Evolutionary conservation across 2,888 invertebrate genomes (phyloP).

Genomic region (Hirudinaria manillensis): DNA sequence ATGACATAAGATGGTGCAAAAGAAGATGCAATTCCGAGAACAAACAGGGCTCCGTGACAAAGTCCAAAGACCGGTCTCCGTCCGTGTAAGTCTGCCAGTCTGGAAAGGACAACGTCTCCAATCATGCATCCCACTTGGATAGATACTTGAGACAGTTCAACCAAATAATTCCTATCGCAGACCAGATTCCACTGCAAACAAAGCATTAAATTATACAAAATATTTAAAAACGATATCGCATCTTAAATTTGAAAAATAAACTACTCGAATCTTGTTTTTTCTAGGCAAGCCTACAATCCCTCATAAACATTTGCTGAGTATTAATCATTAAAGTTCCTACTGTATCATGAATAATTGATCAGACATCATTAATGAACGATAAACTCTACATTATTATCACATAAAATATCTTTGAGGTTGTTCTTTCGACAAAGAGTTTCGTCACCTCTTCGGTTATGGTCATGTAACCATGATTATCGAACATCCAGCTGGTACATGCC

Average conservation of each 20-base stretch:
- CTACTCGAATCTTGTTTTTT: neutral
- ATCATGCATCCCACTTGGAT: conserved; percentile 30
- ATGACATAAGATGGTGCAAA: conserved; percentile 32
- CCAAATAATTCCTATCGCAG: conserved; percentile 35
- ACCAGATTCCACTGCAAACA: conserved; percentile 36
- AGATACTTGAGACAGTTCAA: conserved; percentile 36
- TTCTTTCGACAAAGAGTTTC: too few species aligned
- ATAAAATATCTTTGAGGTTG: too few species aligned
- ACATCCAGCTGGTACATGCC: conserved; percentile 17
- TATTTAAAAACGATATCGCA: neutral
- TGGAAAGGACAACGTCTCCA: conserved; percentile 24
- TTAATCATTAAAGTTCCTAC: neutral
- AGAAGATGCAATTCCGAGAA: conserved; percentile 25
- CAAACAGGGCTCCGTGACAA: conserved; percentile 15
- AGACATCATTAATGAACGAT: too few species aligned
- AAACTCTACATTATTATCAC: too few species aligned
- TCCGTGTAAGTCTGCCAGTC: conserved; percentile 34
- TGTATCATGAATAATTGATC: too few species aligned
- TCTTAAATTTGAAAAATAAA: too few species aligned
- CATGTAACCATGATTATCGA: conserved; percentile 30
- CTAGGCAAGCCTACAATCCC: neutral
- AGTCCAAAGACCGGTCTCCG: conserved; percentile 29
- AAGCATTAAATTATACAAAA: neutral
- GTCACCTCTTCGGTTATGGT: conserved; percentile 29
- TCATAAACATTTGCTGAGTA: neutral